Evolutionary conservation across 2,888 invertebrate genomes (phyloP), one percentile per base, ranked within the genome.

Genomic region (Scaeva pyrastri): DNA sequence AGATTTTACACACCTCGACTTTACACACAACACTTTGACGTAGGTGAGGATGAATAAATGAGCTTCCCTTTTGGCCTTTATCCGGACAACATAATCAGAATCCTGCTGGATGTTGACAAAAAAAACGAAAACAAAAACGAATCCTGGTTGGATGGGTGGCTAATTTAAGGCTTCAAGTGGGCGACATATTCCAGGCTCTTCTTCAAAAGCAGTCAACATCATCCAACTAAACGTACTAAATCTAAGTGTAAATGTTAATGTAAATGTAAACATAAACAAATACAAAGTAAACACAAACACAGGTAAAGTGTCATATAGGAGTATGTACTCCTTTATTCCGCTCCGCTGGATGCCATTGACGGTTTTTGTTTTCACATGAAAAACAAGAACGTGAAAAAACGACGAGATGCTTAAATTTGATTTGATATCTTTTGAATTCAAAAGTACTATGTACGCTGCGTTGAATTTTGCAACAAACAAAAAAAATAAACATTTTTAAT

Each of bases 401-500:
- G 56, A 62, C 21, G 39, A 48, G 39, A 41, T 60, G 19, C 62
- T 74, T 21, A 41, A 77, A 73, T 62, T 74, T 79, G 62, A 78
- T 83, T 78, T 83, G 79, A 83, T 79, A 70, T 70, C 78, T 48
- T 79, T 74, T 74, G 64, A 71, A 84, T 79, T 74, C 31, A 71
- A 58, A 62, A 48, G 26, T 6, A n/a, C n/a, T n/a, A n/a, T n/a
- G n/a, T 39, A 36, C 55, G 84, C 55, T 79, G 48, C 75, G 84
- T 66, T 41, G 55, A 50, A 48, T 31, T 62, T 52, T 5, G 1
- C 2, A 31, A 16, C 36, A 31, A 19, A 16, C 1, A 36, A 31
- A 56, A 23, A 21, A 48, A 52, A n/a, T 55, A 85, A 80, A 80
- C 75, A 66, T 71, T 80, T 85, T 75, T 85, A 85, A 85, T 85